These are phyloP conservation scores for Diadema setosum DNA, from an alignment of 35 echinoderm and acorn worm genomes.

Conservation along the genomic window DNA sequence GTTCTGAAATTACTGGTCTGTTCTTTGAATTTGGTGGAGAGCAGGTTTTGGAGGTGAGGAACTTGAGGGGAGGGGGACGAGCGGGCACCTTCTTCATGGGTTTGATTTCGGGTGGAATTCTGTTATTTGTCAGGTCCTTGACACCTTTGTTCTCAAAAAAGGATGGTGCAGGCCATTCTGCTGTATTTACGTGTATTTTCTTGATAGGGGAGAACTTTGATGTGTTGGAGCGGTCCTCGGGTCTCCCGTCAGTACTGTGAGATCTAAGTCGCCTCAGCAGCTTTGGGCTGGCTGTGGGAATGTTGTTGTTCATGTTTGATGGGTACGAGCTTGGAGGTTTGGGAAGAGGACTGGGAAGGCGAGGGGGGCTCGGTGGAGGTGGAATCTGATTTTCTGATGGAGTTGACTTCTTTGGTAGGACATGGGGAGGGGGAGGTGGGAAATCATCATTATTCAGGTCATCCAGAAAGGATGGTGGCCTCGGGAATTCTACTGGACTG, in stretches of 20 bases:
- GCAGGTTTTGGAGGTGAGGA: not conserved
- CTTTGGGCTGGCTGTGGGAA: conserved; percentile 2
- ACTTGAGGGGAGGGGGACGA: not conserved
- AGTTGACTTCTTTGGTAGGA: not conserved
- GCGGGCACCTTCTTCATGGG: conserved; percentile 14
- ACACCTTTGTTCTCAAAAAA: not conserved
- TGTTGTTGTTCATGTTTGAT: conserved; percentile 11
- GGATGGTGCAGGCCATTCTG: not conserved
- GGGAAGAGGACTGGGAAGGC: not conserved
- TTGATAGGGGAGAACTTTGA: not conserved
- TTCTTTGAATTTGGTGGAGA: not conserved
- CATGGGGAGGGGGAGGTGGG: not conserved
- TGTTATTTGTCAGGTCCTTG: not conserved
- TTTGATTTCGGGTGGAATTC: not conserved
- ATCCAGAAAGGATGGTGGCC: not conserved
- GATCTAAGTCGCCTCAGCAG: not conserved
- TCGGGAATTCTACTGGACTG: conserved; percentile 3
- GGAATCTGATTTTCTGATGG: not conserved
- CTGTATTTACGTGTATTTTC: not conserved
- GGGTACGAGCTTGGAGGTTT: not conserved
- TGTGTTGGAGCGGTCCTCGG: not conserved
- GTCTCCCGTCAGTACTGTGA: conserved; percentile 9
- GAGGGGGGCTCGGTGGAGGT: not conserved
- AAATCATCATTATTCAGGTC: not conserved
- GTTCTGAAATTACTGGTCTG: not conserved